A percentile compares a stretch with the other conserved stretches of the same genome.
Evolutionary conservation across 2,113 vertebrate species (phyloP).

Genomic region (Daphoenositta chrysoptera): DNA sequence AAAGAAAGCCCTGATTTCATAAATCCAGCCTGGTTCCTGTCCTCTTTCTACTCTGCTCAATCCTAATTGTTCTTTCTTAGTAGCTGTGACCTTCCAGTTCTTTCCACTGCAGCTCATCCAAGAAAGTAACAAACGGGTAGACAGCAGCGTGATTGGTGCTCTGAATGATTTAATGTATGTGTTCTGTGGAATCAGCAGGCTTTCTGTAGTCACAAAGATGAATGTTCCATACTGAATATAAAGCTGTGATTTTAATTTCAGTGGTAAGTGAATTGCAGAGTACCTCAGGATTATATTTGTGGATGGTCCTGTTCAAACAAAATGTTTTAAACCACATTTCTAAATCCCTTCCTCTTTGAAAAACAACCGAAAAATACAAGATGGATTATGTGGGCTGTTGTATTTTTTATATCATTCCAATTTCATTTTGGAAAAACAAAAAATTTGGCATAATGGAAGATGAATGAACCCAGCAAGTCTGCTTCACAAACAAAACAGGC

Average conservation of each 20-base stretch:
- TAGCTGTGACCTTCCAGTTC: neutral
- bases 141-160: neutral
- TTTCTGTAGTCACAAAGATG: neutral
- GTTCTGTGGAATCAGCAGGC: neutral
- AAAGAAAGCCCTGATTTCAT: neutral
- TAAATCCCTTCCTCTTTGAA: neutral
- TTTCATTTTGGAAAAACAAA: slow-evolving; percentile 13
- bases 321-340: neutral
- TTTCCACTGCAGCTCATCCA: neutral
- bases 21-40: neutral
- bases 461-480: slow-evolving; percentile 15
- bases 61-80: neutral
- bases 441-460: neutral
- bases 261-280: neutral
- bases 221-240: neutral
- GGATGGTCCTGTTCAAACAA: neutral
- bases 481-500: slow-evolving; percentile 4
- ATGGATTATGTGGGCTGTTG: neutral
- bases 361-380: neutral
- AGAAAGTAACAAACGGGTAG: neutral
- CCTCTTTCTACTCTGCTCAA: neutral
- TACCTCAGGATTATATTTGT: neutral
- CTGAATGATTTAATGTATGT: neutral
- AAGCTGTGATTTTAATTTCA: slow-evolving; percentile 11
- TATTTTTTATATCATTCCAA: slow-evolving; percentile 16